These are phyloP conservation scores for Leptobrachium leishanense DNA, from an alignment of 2,113 vertebrate species.

Conservation along the genomic window DNA sequence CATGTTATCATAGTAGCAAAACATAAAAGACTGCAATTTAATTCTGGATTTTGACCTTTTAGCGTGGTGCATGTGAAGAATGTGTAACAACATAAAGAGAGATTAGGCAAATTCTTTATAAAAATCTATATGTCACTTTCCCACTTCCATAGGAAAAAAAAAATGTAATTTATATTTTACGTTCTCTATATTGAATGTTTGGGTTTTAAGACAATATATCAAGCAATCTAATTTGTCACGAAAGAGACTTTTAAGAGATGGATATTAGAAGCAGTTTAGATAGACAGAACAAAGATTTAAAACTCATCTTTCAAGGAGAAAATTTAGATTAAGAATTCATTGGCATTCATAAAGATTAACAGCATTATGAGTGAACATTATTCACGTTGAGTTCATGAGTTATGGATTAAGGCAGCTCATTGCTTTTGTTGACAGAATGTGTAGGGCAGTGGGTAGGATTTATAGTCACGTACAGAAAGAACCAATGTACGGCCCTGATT, in stretches of 20 bases:
- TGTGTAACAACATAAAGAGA: no score
- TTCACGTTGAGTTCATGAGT: conserved; percentile 41
- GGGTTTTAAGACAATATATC: neutral
- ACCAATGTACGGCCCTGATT: neutral
- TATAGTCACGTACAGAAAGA: conserved; percentile 16
- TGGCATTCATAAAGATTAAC: conserved; percentile 48
- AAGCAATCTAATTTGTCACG: conserved; percentile 1
- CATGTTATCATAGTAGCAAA: no score
- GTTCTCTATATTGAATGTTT: neutral
- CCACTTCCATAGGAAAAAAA: no score
- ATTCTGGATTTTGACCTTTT: no score
- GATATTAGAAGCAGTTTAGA: conserved; percentile 17
- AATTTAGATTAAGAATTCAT: conserved; percentile 46
- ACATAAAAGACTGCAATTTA: no score
- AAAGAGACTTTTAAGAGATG: conserved; percentile 17
- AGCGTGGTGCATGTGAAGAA: no score
- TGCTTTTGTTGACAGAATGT: conserved; percentile 42
- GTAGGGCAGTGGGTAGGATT: conserved; percentile 20
- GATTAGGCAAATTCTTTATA: no score
- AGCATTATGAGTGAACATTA: conserved; percentile 39
- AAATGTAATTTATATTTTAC: neutral
- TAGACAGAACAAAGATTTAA: conserved; percentile 36
- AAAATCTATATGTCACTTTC: no score
- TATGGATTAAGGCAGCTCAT: conserved; percentile 46
- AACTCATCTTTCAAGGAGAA: conserved; percentile 42